phyloP scores from a whole-genome alignment of 2,797 vertebrate species.

The Coregonus ussuriensis region DNA sequence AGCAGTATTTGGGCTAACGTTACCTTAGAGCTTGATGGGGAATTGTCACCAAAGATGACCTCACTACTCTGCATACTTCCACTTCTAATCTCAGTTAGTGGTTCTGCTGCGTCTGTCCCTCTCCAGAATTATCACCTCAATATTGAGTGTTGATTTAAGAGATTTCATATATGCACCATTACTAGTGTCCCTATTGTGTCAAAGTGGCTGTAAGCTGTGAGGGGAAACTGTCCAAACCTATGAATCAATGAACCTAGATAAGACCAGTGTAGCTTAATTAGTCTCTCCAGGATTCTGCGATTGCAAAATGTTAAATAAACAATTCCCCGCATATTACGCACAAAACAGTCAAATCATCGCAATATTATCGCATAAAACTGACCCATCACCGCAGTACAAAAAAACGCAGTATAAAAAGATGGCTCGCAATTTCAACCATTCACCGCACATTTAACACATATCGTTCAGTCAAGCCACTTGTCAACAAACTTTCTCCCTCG shows the following conservation, averaged over 20 bases:
- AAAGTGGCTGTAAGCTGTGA: neutral
- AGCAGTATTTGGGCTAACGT: neutral
- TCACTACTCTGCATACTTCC: neutral
- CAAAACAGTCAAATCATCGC: no score
- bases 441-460: no score
- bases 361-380: no score
- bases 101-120: neutral
- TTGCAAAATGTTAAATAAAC: no score
- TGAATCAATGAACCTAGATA: neutral
- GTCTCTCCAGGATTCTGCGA: no score
- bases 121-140: neutral
- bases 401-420: no score
- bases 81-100: neutral
- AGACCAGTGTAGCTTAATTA: neutral
- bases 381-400: no score
- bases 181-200: neutral
- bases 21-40: neutral
- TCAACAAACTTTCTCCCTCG: no score
- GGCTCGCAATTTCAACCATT: no score
- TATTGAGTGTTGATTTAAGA: neutral
- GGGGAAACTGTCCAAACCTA: neutral
- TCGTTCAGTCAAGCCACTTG: no score
- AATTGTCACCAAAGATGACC: neutral
- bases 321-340: no score
- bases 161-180: neutral